Percentiles rank a stretch among this genome's conserved stretches.
phyloP scores from a whole-genome alignment of 2,113 vertebrate species.

The Nothocercus julius region DNA sequence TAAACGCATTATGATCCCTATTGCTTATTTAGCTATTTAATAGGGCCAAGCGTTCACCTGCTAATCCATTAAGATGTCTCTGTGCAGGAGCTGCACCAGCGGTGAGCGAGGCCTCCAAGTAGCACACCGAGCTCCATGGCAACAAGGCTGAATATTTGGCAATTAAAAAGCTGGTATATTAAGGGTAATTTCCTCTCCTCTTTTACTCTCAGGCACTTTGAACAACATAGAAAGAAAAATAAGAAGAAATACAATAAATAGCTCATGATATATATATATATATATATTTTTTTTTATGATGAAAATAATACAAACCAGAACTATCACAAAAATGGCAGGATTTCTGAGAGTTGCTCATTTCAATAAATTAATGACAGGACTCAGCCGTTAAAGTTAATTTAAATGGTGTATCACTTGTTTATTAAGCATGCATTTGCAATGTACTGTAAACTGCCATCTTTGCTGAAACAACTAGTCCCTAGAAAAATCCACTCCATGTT shows the following conservation, averaged over 20 bases:
- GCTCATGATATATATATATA: background rate
- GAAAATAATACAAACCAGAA: slow-evolving; percentile 19
- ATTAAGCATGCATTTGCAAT: background rate
- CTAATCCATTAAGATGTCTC: background rate
- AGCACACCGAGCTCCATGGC: slow-evolving; percentile 30
- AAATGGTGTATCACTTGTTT: background rate
- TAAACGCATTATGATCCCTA: background rate
- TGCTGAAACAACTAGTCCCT: background rate
- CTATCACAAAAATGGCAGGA: background rate
- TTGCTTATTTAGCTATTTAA: slow-evolving; percentile 36
- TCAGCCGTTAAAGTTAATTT: background rate
- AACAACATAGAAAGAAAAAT: slow-evolving; percentile 23
- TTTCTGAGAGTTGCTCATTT: background rate
- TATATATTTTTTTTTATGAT: background rate
- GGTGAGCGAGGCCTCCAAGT: background rate
- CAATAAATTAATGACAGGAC: background rate
- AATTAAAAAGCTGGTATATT: slow-evolving; percentile 35
- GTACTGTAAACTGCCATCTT: background rate
- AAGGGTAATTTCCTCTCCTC: background rate
- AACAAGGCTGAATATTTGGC: slow-evolving; percentile 23
- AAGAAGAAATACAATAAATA: slow-evolving; percentile 2
- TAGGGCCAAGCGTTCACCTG: background rate
- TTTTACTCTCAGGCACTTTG: background rate
- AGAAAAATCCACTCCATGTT: background rate
- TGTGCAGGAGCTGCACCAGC: slow-evolving; percentile 11